These are phyloP conservation scores for Puffinus mauretanicus DNA, from an alignment of 2,113 vertebrate genomes.

Conservation along the genomic window DNA sequence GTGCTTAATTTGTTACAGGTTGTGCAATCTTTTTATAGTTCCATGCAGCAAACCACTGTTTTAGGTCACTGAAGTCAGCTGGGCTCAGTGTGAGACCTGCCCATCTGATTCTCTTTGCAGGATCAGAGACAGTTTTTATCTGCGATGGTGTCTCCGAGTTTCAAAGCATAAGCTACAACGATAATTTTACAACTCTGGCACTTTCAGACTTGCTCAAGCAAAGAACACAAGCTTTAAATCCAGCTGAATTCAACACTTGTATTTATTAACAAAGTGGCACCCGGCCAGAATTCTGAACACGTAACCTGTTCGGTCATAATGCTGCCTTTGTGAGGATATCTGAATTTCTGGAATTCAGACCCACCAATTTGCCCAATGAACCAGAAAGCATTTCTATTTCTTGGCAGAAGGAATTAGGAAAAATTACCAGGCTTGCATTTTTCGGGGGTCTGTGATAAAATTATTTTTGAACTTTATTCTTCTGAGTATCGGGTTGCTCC, in stretches of 20 bases:
- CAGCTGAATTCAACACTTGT: slow-evolving; percentile 59
- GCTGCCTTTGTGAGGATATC: slow-evolving; percentile 23
- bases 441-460: not conserved
- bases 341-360: slow-evolving; percentile 14
- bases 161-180: not conserved
- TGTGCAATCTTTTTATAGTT: not conserved
- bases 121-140: not conserved
- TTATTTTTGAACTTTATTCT: slow-evolving; percentile 16
- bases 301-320: not conserved
- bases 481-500: not conserved
- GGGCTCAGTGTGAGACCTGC: slow-evolving; percentile 10
- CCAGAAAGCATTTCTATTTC: slow-evolving; percentile 43
- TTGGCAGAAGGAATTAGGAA: slow-evolving; percentile 26
- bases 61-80: not conserved
- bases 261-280: slow-evolving; percentile 60
- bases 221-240: slow-evolving; percentile 61
- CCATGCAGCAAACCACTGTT: not conserved
- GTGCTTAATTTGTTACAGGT: not conserved
- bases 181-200: slow-evolving; percentile 44
- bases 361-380: slow-evolving; percentile 33
- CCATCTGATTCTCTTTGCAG: slow-evolving; percentile 33
- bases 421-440: slow-evolving; percentile 17
- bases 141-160: not conserved
- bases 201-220: slow-evolving; percentile 64
- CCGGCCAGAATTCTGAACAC: slow-evolving; percentile 21